Percentiles rank a stretch among this genome's conserved stretches.
phyloP scores from a whole-genome alignment of 2,113 vertebrate species.

The Clupea harengus region DNA sequence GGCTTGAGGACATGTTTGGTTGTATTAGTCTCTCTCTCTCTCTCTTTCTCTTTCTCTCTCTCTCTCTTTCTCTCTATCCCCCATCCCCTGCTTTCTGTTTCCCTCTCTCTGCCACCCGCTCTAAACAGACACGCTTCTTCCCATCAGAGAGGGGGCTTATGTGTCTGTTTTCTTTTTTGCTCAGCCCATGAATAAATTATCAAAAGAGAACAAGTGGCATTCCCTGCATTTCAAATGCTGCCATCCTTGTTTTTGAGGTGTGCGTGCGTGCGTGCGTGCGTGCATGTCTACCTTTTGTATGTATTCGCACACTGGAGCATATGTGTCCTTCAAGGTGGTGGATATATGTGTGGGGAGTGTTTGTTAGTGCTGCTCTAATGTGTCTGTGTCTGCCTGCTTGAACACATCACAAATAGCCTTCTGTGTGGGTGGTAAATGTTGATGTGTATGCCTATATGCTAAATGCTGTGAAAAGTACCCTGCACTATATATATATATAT shows the following conservation, averaged over 20 bases:
- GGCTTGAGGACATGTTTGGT: neutral
- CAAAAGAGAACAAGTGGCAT: conserved; percentile 59
- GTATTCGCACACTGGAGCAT: neutral
- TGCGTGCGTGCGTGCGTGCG: conserved; percentile 22
- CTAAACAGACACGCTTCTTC: conserved; percentile 42
- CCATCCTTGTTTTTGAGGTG: conserved; percentile 41
- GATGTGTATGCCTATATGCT: too few relatives aligned
- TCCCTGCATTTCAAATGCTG: conserved; percentile 54
- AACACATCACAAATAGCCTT: too few relatives aligned
- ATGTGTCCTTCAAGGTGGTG: neutral
- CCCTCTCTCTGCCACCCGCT: conserved; percentile 35
- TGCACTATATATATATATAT: too few relatives aligned
- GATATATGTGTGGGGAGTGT: neutral
- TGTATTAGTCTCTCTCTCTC: neutral
- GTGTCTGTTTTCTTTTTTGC: conserved; percentile 54
- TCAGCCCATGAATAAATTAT: conserved; percentile 72
- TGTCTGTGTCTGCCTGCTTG: too few relatives aligned
- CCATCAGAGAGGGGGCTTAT: conserved; percentile 49
- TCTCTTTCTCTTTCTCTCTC: neutral
- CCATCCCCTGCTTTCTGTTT: neutral
- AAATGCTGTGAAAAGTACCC: too few relatives aligned
- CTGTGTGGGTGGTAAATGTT: too few relatives aligned
- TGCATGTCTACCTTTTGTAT: conserved; percentile 18
- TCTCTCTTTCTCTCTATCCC: neutral
- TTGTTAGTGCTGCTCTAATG: too few relatives aligned